phyloP scores from a whole-genome alignment of 2,888 invertebrate species.

The Leistus spinibarbis region DNA sequence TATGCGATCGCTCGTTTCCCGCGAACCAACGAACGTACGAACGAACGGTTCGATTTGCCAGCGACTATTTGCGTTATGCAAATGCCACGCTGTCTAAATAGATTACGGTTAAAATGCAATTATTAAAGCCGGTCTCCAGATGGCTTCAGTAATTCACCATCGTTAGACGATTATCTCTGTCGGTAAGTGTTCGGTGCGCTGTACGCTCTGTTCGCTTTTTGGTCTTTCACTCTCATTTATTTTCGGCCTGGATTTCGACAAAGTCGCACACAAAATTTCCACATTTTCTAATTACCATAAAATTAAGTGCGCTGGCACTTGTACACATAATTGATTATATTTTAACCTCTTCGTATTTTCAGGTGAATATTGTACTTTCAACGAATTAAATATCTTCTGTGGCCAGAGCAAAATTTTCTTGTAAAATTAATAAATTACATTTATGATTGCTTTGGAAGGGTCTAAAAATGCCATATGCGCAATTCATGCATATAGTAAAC shows the following conservation, averaged over 20 bases:
- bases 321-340: not conserved
- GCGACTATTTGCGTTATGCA: constrained; percentile 38
- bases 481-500: no score
- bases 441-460: no score
- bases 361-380: not conserved
- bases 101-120: constrained; percentile 39
- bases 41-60: constrained; percentile 1
- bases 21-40: not conserved
- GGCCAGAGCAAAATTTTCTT: no score
- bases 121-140: constrained; percentile 37
- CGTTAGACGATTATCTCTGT: constrained; percentile 33
- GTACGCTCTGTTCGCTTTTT: not conserved
- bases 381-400: no score
- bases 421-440: no score
- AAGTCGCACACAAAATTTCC: not conserved
- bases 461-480: no score
- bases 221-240: not conserved
- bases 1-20: not conserved
- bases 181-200: constrained; percentile 12
- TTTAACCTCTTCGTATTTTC: not conserved
- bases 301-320: not conserved
- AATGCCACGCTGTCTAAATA: constrained; percentile 35
- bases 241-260: not conserved
- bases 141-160: constrained; percentile 35
- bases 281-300: not conserved